These are phyloP conservation scores for Pecten maximus DNA, from an alignment of 2,888 invertebrate species.

Conservation along the genomic window DNA sequence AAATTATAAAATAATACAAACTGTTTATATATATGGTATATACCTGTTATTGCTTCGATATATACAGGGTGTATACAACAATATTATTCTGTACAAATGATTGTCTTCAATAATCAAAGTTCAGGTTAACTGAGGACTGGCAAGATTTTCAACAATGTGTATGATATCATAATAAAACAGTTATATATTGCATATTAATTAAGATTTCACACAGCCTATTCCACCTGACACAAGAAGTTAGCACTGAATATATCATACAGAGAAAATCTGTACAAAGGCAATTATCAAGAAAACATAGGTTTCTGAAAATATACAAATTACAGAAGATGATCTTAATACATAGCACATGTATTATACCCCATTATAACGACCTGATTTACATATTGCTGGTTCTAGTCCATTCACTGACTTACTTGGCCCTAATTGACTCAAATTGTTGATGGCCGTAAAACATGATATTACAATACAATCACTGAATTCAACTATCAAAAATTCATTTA, in stretches of 20 bases:
- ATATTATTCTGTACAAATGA: not conserved
- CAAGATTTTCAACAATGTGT: not conserved
- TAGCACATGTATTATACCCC: too few species aligned
- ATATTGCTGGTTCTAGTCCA: too few species aligned
- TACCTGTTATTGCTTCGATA: not conserved
- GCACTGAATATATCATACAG: not conserved
- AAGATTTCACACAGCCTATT: not conserved
- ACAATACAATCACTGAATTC: too few species aligned
- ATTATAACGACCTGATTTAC: too few species aligned
- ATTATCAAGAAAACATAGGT: too few species aligned
- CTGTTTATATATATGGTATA: not conserved
- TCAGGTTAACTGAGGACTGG: not conserved
- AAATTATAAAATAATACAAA: not conserved
- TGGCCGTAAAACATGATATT: too few species aligned
- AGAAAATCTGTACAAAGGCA: not conserved
- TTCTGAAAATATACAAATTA: too few species aligned
- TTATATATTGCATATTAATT: constrained; percentile 4
- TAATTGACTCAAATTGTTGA: too few species aligned
- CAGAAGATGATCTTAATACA: too few species aligned
- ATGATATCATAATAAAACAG: not conserved
- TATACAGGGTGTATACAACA: not conserved
- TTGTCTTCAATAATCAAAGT: not conserved
- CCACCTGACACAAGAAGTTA: not conserved
- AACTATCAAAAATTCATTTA: too few species aligned
- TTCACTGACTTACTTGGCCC: too few species aligned